These are phyloP conservation scores for Cistogaster globosa DNA, from an alignment of 2,888 invertebrate genomes.

Conservation along the genomic window DNA sequence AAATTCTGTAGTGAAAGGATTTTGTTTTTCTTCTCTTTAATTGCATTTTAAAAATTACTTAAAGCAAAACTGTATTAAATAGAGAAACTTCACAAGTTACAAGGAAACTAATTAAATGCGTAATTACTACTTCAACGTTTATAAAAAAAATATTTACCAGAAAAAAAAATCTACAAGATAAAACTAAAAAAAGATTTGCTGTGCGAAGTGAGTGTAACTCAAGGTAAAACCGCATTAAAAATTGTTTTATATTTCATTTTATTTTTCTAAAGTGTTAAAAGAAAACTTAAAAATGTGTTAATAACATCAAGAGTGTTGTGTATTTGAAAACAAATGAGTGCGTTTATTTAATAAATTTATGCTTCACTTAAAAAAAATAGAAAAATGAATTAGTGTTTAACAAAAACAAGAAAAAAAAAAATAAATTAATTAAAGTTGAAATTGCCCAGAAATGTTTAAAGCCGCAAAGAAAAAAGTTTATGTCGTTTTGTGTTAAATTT, in stretches of 20 bases:
- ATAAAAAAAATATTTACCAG: slow-evolving; percentile 38
- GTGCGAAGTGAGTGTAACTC: slow-evolving; percentile 11
- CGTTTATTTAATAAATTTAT: slow-evolving; percentile 23
- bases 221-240: slow-evolving; percentile 28
- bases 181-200: slow-evolving; percentile 43
- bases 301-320: slow-evolving; percentile 6
- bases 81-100: slow-evolving; percentile 20
- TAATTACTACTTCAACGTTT: slow-evolving; percentile 56
- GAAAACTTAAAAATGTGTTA: slow-evolving; percentile 43
- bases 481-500: too few relatives aligned
- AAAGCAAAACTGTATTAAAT: slow-evolving; percentile 11
- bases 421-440: too few relatives aligned
- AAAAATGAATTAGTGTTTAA: too few relatives aligned
- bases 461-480: too few relatives aligned
- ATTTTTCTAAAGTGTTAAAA: slow-evolving; percentile 28
- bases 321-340: neutral
- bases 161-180: slow-evolving; percentile 13
- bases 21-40: slow-evolving; percentile 10
- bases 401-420: too few relatives aligned
- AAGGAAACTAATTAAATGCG: slow-evolving; percentile 65
- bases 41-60: neutral
- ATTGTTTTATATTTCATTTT: neutral
- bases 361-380: too few relatives aligned
- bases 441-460: too few relatives aligned
- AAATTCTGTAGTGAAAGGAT: slow-evolving; percentile 31